Conservation (phyloP, 2,113 vertebrate species). For the Oophaga pumilio region DNA sequence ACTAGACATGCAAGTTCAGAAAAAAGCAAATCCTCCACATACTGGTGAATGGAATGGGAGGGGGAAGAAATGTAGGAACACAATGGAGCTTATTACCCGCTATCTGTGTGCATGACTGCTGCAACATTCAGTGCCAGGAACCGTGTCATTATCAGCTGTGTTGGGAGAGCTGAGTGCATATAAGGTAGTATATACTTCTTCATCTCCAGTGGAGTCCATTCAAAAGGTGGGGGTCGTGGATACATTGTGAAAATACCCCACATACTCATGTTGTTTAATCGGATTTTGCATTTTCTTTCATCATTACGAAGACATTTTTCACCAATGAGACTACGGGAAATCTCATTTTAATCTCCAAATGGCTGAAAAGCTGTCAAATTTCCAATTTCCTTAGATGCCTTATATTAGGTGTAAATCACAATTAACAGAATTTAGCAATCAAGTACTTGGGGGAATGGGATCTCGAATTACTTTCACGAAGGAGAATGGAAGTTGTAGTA, state of each 20-base stretch:
- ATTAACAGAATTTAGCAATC: not conserved
- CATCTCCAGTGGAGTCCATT: not conserved
- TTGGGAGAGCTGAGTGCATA: conserved; percentile 1
- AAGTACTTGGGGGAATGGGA: not conserved
- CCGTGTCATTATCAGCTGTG: not conserved
- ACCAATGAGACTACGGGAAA: conserved; percentile 19
- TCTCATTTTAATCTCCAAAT: conserved; percentile 19
- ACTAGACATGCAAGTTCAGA: not conserved
- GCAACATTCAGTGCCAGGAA: not conserved
- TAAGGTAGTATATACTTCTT: not conserved
- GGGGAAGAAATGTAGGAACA: conserved; percentile 23
- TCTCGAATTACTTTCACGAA: not conserved
- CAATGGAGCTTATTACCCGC: conserved; percentile 16
- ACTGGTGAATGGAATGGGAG: not conserved
- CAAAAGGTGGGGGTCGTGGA: not conserved
- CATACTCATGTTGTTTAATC: not conserved
- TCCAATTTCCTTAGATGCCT: not conserved
- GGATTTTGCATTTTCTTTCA: not conserved
- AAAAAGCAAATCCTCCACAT: not conserved
- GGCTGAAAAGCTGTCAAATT: conserved; percentile 5
- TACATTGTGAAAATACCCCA: not conserved
- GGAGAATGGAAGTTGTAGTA: conserved; percentile 15
- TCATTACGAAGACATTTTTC: not conserved
- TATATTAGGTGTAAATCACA: not conserved
- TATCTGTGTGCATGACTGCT: not conserved